Conservation (phyloP, 2,113 vertebrate species). For the Nothoprocta perdicaria region DNA sequence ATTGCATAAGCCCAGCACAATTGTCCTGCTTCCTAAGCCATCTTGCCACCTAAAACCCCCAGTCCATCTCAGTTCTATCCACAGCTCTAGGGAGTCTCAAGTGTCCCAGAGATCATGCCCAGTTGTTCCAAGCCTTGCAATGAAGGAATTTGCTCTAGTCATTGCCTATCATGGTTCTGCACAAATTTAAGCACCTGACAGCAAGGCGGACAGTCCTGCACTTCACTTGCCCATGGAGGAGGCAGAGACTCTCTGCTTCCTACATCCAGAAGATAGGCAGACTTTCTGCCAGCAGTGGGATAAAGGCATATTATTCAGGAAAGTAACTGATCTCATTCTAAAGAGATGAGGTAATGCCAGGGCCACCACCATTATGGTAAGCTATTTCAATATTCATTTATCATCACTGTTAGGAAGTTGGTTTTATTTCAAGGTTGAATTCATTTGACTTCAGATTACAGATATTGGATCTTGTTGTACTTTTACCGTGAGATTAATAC, state of each 20-base stretch:
- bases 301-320: background rate
- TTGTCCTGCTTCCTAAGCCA: accelerated
- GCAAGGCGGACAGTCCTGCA: background rate
- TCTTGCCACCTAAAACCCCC: accelerated
- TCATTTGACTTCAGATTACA: slow-evolving; percentile 22
- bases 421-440: slow-evolving; percentile 37
- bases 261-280: background rate
- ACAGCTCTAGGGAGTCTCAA: background rate
- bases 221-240: background rate
- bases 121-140: background rate
- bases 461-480: background rate
- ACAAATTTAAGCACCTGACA: background rate
- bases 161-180: background rate
- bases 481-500: slow-evolving; percentile 21
- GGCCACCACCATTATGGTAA: background rate
- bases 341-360: background rate
- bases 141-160: background rate
- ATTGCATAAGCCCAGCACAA: background rate
- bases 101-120: background rate
- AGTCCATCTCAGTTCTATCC: background rate
- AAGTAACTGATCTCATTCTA: background rate
- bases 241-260: background rate
- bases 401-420: background rate
- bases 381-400: slow-evolving; percentile 30
- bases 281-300: background rate